phyloP scores from a whole-genome alignment of 2,888 invertebrate species.

The Agelastica alni region DNA sequence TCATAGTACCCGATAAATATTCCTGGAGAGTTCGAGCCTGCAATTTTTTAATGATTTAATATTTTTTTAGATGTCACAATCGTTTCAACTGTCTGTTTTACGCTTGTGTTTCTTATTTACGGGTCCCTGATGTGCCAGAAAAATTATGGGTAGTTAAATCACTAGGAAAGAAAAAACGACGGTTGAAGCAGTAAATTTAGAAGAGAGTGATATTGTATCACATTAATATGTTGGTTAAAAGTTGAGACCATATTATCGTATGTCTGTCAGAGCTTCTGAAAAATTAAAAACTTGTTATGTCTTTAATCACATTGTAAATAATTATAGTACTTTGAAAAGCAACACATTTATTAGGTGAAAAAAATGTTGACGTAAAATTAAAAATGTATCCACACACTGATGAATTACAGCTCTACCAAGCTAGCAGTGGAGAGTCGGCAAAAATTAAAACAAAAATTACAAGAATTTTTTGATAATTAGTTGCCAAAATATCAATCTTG shows the following conservation, averaged over 20 bases:
- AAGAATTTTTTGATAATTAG: too few relatives aligned
- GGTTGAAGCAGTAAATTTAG: conserved; percentile 7
- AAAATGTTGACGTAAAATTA: too few relatives aligned
- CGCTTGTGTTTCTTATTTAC: conserved; percentile 23
- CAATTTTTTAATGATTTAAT: conserved; percentile 9
- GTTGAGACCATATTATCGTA: background rate
- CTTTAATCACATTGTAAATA: conserved; percentile 14
- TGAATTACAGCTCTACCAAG: too few relatives aligned
- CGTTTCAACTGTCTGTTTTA: conserved; percentile 17
- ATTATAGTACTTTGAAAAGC: background rate
- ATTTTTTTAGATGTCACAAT: conserved; percentile 20
- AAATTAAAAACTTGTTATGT: conserved; percentile 11
- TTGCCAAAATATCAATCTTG: too few relatives aligned
- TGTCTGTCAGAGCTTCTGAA: conserved; percentile 15
- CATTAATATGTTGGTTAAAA: conserved; percentile 14
- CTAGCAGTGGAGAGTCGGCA: too few relatives aligned
- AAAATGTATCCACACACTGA: too few relatives aligned
- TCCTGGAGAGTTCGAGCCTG: background rate
- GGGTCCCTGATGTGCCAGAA: conserved; percentile 14
- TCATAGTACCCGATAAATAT: too few relatives aligned
- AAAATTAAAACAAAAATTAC: too few relatives aligned
- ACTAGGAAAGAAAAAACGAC: conserved; percentile 3
- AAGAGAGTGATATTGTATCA: conserved; percentile 4
- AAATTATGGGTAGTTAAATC: conserved; percentile 25
- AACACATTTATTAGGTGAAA: too few relatives aligned